phyloP scores from a whole-genome alignment of 2,113 vertebrate genomes.

The Erythrolamprus reginae region DNA sequence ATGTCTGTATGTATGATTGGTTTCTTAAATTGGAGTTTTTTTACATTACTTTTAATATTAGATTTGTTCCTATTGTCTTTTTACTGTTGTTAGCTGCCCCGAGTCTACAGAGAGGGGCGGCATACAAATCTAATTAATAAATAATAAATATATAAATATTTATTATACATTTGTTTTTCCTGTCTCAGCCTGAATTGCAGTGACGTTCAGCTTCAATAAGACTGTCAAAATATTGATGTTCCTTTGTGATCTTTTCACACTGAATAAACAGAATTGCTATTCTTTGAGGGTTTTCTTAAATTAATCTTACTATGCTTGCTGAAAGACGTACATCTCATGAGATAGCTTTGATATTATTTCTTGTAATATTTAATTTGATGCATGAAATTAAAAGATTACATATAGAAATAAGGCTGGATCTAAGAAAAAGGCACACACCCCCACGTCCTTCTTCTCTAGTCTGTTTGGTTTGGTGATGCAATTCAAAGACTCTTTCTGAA shows the following conservation, averaged over 20 bases:
- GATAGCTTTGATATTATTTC: constrained; percentile 23
- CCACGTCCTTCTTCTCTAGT: not conserved
- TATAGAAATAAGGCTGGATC: not conserved
- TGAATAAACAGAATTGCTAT: not conserved
- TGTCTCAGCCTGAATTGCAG: not conserved
- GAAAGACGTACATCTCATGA: constrained; percentile 17
- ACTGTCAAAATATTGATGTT: constrained; percentile 10
- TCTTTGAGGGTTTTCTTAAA: constrained; percentile 8
- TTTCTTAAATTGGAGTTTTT: too few species aligned
- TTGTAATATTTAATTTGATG: constrained; percentile 22
- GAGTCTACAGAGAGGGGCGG: too few species aligned
- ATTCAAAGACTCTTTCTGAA: not conserved
- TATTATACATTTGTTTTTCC: not conserved
- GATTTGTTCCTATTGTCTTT: too few species aligned
- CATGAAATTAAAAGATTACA: constrained; percentile 32
- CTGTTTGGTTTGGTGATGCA: not conserved
- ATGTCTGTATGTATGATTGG: too few species aligned
- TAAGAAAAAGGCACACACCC: not conserved
- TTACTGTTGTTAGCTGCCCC: too few species aligned
- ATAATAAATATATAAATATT: too few species aligned
- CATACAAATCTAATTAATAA: too few species aligned
- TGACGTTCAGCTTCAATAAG: not conserved
- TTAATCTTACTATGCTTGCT: constrained; percentile 33
- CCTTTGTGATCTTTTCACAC: constrained; percentile 1
- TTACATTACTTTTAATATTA: too few species aligned